phyloP scores from a whole-genome alignment of 2,113 vertebrate species.

The Montifringilla adamsi region DNA sequence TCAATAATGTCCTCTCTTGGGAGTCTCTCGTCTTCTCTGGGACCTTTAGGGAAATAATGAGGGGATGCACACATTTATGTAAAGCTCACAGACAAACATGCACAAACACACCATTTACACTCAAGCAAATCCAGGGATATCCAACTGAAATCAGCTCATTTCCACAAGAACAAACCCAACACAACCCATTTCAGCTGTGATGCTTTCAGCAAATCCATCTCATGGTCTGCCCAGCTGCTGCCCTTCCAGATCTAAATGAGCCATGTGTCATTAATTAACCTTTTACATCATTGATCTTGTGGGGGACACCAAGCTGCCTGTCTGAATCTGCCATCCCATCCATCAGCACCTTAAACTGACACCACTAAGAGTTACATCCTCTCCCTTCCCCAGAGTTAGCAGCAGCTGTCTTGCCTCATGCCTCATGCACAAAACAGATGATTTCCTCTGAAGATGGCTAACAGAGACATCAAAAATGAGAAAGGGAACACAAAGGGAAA shows the following conservation, averaged over 20 bases:
- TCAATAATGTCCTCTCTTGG: background rate
- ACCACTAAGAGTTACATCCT: background rate
- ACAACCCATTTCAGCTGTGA: background rate
- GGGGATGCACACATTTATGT: fast-evolving
- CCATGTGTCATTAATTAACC: constrained; percentile 5
- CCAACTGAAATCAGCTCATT: background rate
- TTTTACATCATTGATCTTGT: background rate
- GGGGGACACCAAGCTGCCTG: background rate
- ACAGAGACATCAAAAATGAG: background rate
- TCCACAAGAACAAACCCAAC: background rate
- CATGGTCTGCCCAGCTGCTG: background rate
- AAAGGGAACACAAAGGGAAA: background rate
- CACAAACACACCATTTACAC: background rate
- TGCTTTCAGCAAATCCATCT: background rate
- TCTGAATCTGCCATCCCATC: background rate
- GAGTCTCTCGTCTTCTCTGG: background rate
- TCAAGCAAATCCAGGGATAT: background rate
- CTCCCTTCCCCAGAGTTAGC: background rate
- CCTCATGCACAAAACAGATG: background rate
- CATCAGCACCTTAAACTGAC: background rate
- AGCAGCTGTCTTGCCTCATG: background rate
- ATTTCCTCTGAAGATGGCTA: background rate
- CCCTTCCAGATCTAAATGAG: background rate
- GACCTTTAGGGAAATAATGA: background rate
- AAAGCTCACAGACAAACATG: background rate